phyloP scores from a whole-genome alignment of 2,888 invertebrate genomes.

The Brachypterus glaber region DNA sequence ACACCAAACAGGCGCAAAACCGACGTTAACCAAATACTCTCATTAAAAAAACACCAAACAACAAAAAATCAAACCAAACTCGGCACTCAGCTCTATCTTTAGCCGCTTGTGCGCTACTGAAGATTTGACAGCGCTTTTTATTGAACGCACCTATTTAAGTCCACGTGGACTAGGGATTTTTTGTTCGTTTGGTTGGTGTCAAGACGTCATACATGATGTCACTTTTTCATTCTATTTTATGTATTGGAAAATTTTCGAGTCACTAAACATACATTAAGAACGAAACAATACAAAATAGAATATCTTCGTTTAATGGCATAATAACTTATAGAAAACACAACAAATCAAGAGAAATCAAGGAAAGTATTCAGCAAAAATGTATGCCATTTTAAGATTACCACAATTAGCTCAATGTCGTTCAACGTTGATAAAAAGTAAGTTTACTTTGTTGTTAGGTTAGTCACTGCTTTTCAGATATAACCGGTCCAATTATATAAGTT shows the following conservation, averaged over 20 bases:
- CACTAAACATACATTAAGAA: conserved; percentile 19
- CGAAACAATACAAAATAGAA: background rate
- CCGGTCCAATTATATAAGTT: too few species aligned
- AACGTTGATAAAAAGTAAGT: conserved; percentile 29
- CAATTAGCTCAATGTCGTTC: conserved; percentile 27
- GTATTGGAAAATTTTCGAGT: conserved; percentile 32
- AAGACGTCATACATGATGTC: conserved; percentile 27
- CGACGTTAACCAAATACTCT: too few species aligned
- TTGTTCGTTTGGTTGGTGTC: conserved; percentile 14
- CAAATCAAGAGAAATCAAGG: conserved; percentile 2
- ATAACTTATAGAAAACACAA: conserved; percentile 7
- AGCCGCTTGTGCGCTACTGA: too few species aligned
- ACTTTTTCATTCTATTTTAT: conserved; percentile 24
- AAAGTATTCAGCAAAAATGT: conserved; percentile 25
- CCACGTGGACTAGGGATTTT: too few species aligned
- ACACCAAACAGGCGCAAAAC: too few species aligned
- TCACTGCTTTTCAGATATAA: too few species aligned
- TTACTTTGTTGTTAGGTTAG: conserved; percentile 22
- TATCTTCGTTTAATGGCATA: conserved; percentile 17
- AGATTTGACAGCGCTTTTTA: too few species aligned
- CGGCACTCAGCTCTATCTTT: too few species aligned
- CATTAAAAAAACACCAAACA: too few species aligned
- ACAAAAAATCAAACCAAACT: too few species aligned
- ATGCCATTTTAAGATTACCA: conserved; percentile 29
- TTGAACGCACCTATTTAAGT: too few species aligned